Conservation (phyloP, 2,888 invertebrate species). For the Tinea pellionella region DNA sequence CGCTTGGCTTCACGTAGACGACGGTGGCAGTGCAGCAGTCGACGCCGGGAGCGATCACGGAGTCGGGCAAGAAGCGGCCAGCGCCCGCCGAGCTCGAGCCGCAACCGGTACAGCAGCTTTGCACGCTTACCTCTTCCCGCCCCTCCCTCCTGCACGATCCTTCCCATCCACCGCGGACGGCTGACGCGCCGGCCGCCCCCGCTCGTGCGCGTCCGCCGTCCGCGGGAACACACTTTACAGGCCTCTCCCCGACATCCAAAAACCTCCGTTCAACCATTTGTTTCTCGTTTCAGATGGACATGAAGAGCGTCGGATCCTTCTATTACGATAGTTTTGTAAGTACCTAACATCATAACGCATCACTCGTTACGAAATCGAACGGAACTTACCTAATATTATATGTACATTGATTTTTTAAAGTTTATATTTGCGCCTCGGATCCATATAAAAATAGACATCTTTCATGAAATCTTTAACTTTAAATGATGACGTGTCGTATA, state of each 20-base stretch:
- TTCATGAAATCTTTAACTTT: no score
- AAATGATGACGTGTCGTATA: no score
- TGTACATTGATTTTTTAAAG: no score
- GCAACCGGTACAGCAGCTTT: constrained; percentile 88
- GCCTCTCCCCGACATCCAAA: constrained; percentile 25
- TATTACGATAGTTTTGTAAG: constrained; percentile 97
- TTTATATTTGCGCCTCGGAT: no score
- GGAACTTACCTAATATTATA: no score
- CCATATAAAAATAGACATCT: no score
- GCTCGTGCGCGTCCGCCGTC: constrained; percentile 26
- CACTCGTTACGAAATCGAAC: background rate
- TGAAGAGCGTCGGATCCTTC: constrained; percentile 95
- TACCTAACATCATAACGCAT: constrained; percentile 46
- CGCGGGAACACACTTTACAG: constrained; percentile 20
- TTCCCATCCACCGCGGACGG: constrained; percentile 42
- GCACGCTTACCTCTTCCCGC: constrained; percentile 68
- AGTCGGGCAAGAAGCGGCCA: constrained; percentile 96
- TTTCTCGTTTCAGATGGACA: constrained; percentile 89
- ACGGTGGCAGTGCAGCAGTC: constrained; percentile 72
- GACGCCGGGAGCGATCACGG: constrained; percentile 74
- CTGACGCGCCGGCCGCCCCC: constrained; percentile 24
- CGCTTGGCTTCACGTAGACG: constrained; percentile 70
- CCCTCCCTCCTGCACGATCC: constrained; percentile 30
- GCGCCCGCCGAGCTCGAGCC: constrained; percentile 71
- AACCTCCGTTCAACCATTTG: constrained; percentile 51